phyloP scores from a whole-genome alignment of 2,888 invertebrate species.

The Smittia aterrima region DNA sequence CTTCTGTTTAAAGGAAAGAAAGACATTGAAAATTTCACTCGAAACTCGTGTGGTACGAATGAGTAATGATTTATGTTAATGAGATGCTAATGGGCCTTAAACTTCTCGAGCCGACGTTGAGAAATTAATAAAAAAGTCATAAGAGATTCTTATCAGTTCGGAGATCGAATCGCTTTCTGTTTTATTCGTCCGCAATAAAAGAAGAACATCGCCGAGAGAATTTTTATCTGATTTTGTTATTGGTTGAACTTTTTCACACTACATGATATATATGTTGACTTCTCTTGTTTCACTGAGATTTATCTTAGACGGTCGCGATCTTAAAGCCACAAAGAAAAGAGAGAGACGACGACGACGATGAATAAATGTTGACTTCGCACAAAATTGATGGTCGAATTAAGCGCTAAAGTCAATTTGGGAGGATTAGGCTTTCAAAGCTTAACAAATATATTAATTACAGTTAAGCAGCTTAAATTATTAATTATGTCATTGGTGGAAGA shows the following conservation, averaged over 20 bases:
- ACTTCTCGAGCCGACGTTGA: background rate
- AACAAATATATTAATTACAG: constrained; percentile 35
- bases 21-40: background rate
- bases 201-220: constrained; percentile 2
- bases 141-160: constrained; percentile 33
- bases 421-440: constrained; percentile 27
- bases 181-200: constrained; percentile 23
- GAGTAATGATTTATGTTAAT: constrained; percentile 35
- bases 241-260: constrained; percentile 38
- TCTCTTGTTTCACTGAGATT: background rate
- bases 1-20: background rate
- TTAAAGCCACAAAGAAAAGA: too few species aligned
- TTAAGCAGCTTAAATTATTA: constrained; percentile 33
- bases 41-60: background rate
- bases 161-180: constrained; percentile 8
- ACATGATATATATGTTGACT: constrained; percentile 14
- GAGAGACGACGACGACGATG: too few species aligned
- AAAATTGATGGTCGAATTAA: constrained; percentile 34
- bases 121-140: constrained; percentile 34
- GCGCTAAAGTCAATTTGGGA: constrained; percentile 32
- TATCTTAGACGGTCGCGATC: background rate
- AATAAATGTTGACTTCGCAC: background rate
- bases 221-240: constrained; percentile 35
- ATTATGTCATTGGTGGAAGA: background rate
- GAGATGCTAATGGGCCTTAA: constrained; percentile 30